These are phyloP conservation scores for Platorchestia sp. DNA, from an alignment of 1,140 invertebrate species.

Conservation along the genomic window DNA sequence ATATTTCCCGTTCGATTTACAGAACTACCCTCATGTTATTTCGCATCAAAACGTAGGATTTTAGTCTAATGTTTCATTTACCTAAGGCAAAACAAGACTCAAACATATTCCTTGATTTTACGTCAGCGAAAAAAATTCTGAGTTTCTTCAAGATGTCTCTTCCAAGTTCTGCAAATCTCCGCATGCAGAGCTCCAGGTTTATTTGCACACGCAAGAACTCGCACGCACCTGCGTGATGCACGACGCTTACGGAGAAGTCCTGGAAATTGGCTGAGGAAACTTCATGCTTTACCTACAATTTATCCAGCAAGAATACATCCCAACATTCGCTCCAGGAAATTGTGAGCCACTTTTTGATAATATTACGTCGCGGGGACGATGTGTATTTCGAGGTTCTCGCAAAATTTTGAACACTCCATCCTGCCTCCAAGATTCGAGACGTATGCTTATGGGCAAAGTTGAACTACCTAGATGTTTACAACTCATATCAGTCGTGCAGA, in stretches of 20 bases:
- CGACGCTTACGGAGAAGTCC: background rate
- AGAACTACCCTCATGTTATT: background rate
- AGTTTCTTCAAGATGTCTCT: background rate
- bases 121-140: background rate
- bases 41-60: background rate
- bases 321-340: background rate
- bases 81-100: background rate
- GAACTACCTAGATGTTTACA: background rate
- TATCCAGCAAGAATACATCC: background rate
- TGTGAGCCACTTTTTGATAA: background rate
- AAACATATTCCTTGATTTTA: background rate
- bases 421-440: background rate
- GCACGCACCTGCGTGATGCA: background rate
- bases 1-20: background rate
- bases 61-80: background rate
- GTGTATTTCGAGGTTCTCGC: background rate
- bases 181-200: background rate
- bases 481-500: background rate
- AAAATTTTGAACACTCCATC: background rate
- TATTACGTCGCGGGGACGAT: background rate
- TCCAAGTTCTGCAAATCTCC: background rate
- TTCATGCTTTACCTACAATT: slow-evolving; percentile 9
- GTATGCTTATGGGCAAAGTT: background rate
- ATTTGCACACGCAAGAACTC: background rate
- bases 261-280: background rate